phyloP scores from a whole-genome alignment of 2,113 vertebrate species.

The Nothobranchius furzeri region DNA sequence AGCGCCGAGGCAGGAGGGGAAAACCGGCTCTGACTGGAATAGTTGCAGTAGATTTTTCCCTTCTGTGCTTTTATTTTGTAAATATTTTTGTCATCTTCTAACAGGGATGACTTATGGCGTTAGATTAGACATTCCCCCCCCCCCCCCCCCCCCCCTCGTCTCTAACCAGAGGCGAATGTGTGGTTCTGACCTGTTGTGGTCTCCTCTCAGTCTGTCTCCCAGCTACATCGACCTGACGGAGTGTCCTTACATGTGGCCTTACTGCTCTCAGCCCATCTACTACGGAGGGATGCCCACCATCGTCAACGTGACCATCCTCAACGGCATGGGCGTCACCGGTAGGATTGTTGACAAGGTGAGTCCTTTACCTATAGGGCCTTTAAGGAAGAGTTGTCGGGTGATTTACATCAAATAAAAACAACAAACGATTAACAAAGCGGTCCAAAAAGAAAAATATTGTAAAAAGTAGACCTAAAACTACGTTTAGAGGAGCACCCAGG shows the following conservation, averaged over 20 bases:
- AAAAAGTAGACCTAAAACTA: too few species aligned
- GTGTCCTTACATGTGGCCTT: slow-evolving; percentile 99
- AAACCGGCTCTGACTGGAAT: background rate
- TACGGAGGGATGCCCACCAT: slow-evolving; percentile 98
- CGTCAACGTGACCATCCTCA: slow-evolving; percentile 96
- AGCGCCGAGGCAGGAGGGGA: background rate
- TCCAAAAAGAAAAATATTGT: too few species aligned
- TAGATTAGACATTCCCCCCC: too few species aligned
- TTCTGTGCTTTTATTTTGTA: background rate
- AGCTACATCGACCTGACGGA: slow-evolving; percentile 98
- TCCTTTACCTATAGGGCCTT: too few species aligned
- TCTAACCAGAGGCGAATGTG: too few species aligned
- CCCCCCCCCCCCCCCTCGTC: too few species aligned
- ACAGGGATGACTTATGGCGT: too few species aligned
- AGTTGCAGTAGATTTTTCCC: too few species aligned
- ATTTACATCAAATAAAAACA: too few species aligned
- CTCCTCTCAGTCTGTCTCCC: slow-evolving; percentile 86
- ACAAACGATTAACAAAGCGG: too few species aligned
- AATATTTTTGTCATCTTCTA: background rate
- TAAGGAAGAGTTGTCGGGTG: too few species aligned
- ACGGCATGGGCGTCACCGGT: slow-evolving; percentile 98
- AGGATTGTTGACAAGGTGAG: slow-evolving; percentile 95
- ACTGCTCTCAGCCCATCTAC: slow-evolving; percentile 99
- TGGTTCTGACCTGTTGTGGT: background rate
- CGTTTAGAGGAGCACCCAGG: too few species aligned